These are phyloP conservation scores for Drosophila prosaltans DNA, from an alignment of 1,140 invertebrate genomes.

Conservation along the genomic window DNA sequence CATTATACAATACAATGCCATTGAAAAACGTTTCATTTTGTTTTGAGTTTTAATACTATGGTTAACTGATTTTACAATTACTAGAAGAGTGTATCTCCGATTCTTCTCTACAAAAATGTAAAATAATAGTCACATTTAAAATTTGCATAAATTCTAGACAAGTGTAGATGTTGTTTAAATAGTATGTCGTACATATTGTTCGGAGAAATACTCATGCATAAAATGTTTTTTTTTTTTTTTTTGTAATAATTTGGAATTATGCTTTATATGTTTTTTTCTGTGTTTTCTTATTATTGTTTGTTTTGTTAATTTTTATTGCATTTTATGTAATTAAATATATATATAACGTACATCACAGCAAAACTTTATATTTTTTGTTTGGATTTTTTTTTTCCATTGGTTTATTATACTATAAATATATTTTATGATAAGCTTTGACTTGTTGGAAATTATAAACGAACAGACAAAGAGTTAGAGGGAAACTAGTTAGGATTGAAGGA, in stretches of 20 bases:
- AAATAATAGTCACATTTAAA: conserved; percentile 79
- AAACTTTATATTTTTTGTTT: conserved; percentile 75
- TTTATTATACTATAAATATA: conserved; percentile 59
- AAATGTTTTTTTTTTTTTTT: conserved; percentile 57
- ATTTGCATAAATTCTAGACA: conserved; percentile 76
- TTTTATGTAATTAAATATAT: conserved; percentile 82
- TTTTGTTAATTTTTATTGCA: conserved; percentile 74
- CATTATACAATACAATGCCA: conserved; percentile 64
- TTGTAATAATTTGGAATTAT: conserved; percentile 58
- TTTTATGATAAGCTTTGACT: conserved; percentile 74
- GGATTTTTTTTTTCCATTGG: conserved; percentile 27
- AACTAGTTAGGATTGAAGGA: conserved; percentile 43
- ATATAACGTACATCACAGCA: conserved; percentile 83
- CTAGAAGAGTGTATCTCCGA: conserved; percentile 68
- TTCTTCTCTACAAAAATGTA: conserved; percentile 76
- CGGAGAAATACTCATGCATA: conserved; percentile 70
- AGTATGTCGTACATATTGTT: conserved; percentile 74
- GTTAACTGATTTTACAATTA: conserved; percentile 78
- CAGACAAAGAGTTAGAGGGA: conserved; percentile 36
- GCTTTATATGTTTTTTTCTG: conserved; percentile 22
- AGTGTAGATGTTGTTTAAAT: conserved; percentile 62
- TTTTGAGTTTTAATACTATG: conserved; percentile 65
- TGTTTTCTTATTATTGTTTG: conserved; percentile 38
- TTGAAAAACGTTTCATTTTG: conserved; percentile 58
- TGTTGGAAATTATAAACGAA: conserved; percentile 54